These are phyloP conservation scores for Chaetoderma sp. DNA, from an alignment of 2,888 invertebrate species.

Conservation along the genomic window DNA sequence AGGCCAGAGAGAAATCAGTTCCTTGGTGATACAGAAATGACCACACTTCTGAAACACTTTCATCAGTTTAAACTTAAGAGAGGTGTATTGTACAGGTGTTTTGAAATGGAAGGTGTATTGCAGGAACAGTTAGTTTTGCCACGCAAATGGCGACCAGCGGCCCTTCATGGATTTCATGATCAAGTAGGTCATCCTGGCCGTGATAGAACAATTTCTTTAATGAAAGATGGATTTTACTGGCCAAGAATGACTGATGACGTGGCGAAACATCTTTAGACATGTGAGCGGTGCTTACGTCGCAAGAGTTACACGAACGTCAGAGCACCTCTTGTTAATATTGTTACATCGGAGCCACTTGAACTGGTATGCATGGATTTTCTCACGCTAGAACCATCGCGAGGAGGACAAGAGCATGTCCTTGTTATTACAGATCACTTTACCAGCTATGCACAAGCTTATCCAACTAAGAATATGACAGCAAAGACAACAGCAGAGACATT, in stretches of 20 bases:
- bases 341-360: not conserved
- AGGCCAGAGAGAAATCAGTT: too few relatives aligned
- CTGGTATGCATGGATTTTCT: constrained; percentile 1
- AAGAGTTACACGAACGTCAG: not conserved
- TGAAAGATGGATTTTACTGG: not conserved
- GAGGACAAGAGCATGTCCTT: not conserved
- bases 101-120: too few relatives aligned
- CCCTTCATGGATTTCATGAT: not conserved
- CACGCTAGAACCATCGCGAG: not conserved
- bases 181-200: not conserved
- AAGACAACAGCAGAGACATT: constrained; percentile 28
- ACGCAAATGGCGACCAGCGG: not conserved
- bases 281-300: not conserved
- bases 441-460: constrained; percentile 15
- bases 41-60: too few relatives aligned
- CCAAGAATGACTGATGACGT: not conserved
- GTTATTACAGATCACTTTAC: constrained; percentile 24
- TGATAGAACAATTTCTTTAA: not conserved
- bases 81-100: too few relatives aligned
- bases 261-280: not conserved
- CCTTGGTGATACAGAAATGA: too few relatives aligned
- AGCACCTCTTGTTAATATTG: not conserved
- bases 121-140: not conserved
- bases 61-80: too few relatives aligned
- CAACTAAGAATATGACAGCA: constrained; percentile 23